Conservation (phyloP, 1,140 invertebrate genomes). For the Cotesia glomerata region DNA sequence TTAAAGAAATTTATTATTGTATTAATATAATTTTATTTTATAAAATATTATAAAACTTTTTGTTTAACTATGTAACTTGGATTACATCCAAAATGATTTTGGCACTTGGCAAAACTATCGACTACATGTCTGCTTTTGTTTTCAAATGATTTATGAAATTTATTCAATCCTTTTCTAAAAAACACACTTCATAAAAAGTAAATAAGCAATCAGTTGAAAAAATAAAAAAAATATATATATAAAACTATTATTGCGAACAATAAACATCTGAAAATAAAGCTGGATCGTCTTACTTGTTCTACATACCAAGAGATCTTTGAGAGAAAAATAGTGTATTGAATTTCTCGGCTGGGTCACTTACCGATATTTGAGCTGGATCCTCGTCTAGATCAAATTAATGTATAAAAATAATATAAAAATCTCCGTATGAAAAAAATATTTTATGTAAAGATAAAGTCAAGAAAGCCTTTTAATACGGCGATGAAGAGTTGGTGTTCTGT, state of each 20-base stretch:
- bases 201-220: not conserved
- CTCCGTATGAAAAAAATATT: not conserved
- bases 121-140: not conserved
- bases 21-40: no score
- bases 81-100: conserved; percentile 5
- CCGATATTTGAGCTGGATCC: conserved; percentile 6
- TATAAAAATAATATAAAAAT: not conserved
- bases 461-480: not conserved
- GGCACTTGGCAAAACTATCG: not conserved
- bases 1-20: no score
- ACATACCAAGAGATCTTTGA: not conserved
- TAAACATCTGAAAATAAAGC: not conserved
- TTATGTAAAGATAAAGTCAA: not conserved
- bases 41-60: not conserved
- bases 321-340: not conserved
- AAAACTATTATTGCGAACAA: not conserved
- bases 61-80: not conserved
- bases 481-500: conserved; percentile 15
- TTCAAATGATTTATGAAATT: not conserved
- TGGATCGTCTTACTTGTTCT: not conserved
- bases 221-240: no score
- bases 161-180: no score
- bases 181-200: no score
- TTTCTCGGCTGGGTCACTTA: not conserved
- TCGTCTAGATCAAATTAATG: not conserved